These are phyloP conservation scores for Lutraria rhynchaena DNA, from an alignment of 1,140 invertebrate species.

Conservation along the genomic window DNA sequence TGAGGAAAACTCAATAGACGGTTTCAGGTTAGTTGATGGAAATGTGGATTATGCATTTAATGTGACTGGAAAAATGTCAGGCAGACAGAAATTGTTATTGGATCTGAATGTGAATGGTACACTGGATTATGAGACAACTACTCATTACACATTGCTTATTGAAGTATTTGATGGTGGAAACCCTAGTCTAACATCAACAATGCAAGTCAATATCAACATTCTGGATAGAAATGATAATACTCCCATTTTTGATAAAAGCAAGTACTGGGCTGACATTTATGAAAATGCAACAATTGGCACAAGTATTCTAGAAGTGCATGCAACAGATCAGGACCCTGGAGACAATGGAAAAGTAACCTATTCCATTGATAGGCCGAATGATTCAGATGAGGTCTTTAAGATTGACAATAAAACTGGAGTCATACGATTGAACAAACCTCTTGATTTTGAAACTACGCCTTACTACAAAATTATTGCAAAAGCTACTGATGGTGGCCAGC, in stretches of 20 bases:
- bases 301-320: conserved; percentile 85
- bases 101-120: conserved; percentile 62
- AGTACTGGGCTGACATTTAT: conserved; percentile 79
- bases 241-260: conserved; percentile 93
- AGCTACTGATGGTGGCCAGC: conserved; percentile 84
- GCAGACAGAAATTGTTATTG: conserved; percentile 33
- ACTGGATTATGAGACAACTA: conserved; percentile 62
- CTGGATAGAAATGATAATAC: conserved; percentile 97
- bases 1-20: conserved; percentile 59
- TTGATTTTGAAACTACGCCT: conserved; percentile 64
- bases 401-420: conserved; percentile 64
- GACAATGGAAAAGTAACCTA: conserved; percentile 87
- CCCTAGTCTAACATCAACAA: conserved; percentile 89
- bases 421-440: conserved; percentile 55
- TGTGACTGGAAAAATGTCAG: conserved; percentile 29
- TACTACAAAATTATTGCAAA: conserved; percentile 61
- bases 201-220: conserved; percentile 95
- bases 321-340: conserved; percentile 95
- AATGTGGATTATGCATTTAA: conserved; percentile 53
- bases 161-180: conserved; percentile 81
- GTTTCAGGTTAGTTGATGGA: conserved; percentile 16
- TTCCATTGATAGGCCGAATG: conserved; percentile 83
- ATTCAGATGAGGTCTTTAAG: conserved; percentile 75
- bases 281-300: conserved; percentile 68
- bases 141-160: conserved; percentile 77